phyloP scores from a whole-genome alignment of 2,113 vertebrate genomes.

The Ploceus nigricollis region DNA sequence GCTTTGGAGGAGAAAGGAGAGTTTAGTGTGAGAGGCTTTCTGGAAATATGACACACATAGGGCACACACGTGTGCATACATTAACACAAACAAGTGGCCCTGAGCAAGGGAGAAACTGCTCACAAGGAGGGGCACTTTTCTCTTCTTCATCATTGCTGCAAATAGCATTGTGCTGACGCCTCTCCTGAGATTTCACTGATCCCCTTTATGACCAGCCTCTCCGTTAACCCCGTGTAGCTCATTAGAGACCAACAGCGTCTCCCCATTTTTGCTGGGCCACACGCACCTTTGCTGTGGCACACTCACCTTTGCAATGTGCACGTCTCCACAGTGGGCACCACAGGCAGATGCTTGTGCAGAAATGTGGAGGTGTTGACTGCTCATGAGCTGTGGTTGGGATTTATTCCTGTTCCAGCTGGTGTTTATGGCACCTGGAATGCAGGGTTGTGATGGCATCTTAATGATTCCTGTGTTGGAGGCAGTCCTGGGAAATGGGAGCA shows the following conservation, averaged over 20 bases:
- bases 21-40: neutral
- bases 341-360: neutral
- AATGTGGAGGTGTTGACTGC: neutral
- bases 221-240: rapidly evolving
- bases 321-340: rapidly evolving
- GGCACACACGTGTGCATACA: neutral
- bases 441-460: slow-evolving; percentile 1
- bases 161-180: neutral
- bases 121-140: neutral
- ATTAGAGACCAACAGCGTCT: neutral
- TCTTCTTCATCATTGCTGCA: neutral
- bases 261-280: neutral
- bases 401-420: slow-evolving; percentile 45
- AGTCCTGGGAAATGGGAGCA: slow-evolving; percentile 45
- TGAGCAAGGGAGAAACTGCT: neutral
- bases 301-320: neutral
- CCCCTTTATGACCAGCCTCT: neutral
- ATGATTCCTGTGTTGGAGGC: slow-evolving; percentile 22
- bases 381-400: slow-evolving; percentile 35
- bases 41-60: neutral
- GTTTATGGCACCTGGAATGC: neutral
- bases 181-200: neutral
- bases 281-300: neutral
- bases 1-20: neutral
- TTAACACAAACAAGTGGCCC: neutral